phyloP scores from a whole-genome alignment of 1,140 invertebrate species.

The Ylistrum balloti region DNA sequence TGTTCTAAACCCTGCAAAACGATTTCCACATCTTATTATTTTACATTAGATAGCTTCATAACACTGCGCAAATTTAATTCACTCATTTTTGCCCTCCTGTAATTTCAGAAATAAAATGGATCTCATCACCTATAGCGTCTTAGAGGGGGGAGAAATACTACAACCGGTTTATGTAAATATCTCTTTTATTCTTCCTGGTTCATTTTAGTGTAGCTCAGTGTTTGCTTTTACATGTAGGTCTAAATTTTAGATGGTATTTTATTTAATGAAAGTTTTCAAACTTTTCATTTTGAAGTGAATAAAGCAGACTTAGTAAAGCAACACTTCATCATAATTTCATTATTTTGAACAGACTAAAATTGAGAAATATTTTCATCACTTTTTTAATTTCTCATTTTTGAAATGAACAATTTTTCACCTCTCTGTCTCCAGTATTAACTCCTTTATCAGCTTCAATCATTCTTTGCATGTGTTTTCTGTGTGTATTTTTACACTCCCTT shows the following conservation, averaged over 20 bases:
- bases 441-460: not conserved
- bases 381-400: too few species aligned
- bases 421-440: not conserved
- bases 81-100: conserved; percentile 37
- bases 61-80: not conserved
- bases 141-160: conserved; percentile 16
- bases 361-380: too few species aligned
- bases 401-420: not conserved
- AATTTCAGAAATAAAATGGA: conserved; percentile 36
- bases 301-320: not conserved
- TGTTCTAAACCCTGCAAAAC: not conserved
- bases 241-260: not conserved
- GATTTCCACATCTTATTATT: not conserved
- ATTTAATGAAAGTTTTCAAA: not conserved
- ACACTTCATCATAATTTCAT: not conserved
- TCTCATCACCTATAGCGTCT: conserved; percentile 12
- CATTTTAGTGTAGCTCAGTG: conserved; percentile 6
- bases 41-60: not conserved
- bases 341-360: too few species aligned
- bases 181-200: not conserved
- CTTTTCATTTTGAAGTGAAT: too few species aligned
- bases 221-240: not conserved
- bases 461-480: not conserved
- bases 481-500: not conserved
- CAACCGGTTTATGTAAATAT: not conserved